Base-by-base conservation (phyloP, 92 coral and sea anemone species). In the Meandrina meandrites region DNA sequence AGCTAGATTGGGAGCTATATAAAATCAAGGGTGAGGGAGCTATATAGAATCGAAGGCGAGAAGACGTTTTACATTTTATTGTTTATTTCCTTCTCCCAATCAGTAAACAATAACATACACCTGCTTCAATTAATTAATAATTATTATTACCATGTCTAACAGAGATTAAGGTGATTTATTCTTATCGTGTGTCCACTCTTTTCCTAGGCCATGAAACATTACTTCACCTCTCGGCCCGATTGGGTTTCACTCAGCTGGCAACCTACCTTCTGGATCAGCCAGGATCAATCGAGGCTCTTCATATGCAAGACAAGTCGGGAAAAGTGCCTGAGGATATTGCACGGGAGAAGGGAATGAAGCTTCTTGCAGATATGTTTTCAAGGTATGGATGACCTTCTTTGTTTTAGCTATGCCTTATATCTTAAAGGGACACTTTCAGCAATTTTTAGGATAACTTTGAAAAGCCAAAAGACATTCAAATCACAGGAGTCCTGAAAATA, bases 211-310 rank as follows among this genome's bases (percentile, higher is more conserved):
- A 91, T 60, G 96, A 93, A 90, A 94, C 98, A 2, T 85, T 94
- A 48, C 94, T 94, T 45, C 98, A 94, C 82, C 86, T 94, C 70
- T 90, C 96, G 18, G 93, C 96, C 50, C 86, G 94, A 60, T 90
- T 93, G 81, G 98, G 98, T 19, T 94, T 94, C 51, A 93, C 85
- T 57, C 98, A 94, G 83, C 88, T 94, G 50, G 89, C 98, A 28
- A 84, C 89, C 21, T 94, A 86, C 86, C 81, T 94, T 36, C 78
- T 94, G 69, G 98, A 94, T 69, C 93, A 91, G 58, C 98, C 98
- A 19, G 98, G 98, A 37, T 95, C 98, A 22, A 57, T 68, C 34
- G 83, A 92, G 75, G 98, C 96, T 16, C 91, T 94, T 22, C 82
- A 81, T 14, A 91, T 79, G 19, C 86, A 83, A 21, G 98, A 94